These are phyloP conservation scores for Gastrophryne carolinensis DNA, from an alignment of 2,797 vertebrate species.

Conservation along the genomic window DNA sequence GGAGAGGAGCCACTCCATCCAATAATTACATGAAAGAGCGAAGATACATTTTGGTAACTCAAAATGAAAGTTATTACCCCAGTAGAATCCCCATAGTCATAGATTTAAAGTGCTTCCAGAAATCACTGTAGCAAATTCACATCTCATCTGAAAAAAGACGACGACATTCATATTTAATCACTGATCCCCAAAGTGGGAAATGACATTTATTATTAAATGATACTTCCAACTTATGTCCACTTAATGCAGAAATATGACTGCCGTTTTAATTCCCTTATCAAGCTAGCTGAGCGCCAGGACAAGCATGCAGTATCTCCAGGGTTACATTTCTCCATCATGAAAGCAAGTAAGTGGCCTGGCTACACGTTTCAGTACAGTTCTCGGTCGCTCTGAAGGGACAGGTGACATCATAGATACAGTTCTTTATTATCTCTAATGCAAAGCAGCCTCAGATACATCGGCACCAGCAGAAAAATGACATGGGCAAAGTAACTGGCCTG, in stretches of 20 bases:
- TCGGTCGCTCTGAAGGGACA: not conserved
- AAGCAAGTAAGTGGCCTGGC: not conserved
- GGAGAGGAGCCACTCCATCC: slow-evolving; percentile 26
- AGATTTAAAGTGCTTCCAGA: slow-evolving; percentile 20
- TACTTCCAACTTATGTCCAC: not conserved
- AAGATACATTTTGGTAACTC: slow-evolving; percentile 7
- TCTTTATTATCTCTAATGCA: not conserved
- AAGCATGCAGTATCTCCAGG: not conserved
- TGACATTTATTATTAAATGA: slow-evolving; percentile 35
- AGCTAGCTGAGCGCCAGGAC: not conserved
- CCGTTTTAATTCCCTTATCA: slow-evolving; percentile 9
- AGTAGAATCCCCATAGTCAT: slow-evolving; percentile 27
- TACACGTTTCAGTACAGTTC: not conserved
- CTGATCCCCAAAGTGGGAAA: slow-evolving; percentile 16
- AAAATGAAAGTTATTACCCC: slow-evolving; percentile 20
- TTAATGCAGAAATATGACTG: slow-evolving; percentile 18
- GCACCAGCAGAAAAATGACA: no score
- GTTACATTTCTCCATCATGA: not conserved
- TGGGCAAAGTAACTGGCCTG: not conserved
- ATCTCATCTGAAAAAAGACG: slow-evolving; percentile 23
- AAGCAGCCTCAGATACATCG: not conserved
- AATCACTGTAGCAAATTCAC: slow-evolving; percentile 14
- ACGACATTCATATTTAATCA: slow-evolving; percentile 34
- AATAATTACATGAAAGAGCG: slow-evolving; percentile 1
- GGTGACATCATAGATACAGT: not conserved